Conservation (phyloP, 1,140 invertebrate genomes). For the Euura saliciscinereae region DNA sequence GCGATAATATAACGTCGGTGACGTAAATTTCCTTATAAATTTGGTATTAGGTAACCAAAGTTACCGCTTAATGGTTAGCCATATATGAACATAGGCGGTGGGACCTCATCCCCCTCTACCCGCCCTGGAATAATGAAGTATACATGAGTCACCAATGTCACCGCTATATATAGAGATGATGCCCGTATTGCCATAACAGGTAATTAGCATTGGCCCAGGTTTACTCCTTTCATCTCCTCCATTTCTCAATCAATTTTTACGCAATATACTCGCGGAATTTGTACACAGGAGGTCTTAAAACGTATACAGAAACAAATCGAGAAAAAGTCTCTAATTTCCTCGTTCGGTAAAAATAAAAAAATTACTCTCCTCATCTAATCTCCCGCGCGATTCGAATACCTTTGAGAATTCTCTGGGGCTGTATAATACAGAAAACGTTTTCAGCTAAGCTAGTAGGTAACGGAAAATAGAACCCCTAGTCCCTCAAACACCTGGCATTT, state of each 20-base stretch:
- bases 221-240: neutral
- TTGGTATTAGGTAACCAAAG: neutral
- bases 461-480: neutral
- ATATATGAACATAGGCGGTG: slow-evolving; percentile 49
- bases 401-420: too few relatives aligned
- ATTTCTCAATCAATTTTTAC: neutral
- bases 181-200: slow-evolving; percentile 33
- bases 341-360: too few relatives aligned
- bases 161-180: slow-evolving; percentile 53
- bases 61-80: slow-evolving; percentile 37
- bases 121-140: slow-evolving; percentile 12
- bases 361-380: too few relatives aligned
- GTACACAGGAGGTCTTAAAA: too few relatives aligned
- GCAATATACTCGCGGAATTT: neutral
- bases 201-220: slow-evolving; percentile 34
- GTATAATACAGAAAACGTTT: neutral
- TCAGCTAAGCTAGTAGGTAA: neutral
- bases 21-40: neutral
- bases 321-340: too few relatives aligned
- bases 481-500: neutral
- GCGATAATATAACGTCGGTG: neutral
- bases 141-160: slow-evolving; percentile 55
- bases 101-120: slow-evolving; percentile 43
- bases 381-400: too few relatives aligned
- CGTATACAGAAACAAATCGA: too few relatives aligned